Evolutionary conservation across 2,888 invertebrate species (phyloP), one percentile per base, ranked within the genome.

Genomic region (Liopterus haemorrhoidalis): DNA sequence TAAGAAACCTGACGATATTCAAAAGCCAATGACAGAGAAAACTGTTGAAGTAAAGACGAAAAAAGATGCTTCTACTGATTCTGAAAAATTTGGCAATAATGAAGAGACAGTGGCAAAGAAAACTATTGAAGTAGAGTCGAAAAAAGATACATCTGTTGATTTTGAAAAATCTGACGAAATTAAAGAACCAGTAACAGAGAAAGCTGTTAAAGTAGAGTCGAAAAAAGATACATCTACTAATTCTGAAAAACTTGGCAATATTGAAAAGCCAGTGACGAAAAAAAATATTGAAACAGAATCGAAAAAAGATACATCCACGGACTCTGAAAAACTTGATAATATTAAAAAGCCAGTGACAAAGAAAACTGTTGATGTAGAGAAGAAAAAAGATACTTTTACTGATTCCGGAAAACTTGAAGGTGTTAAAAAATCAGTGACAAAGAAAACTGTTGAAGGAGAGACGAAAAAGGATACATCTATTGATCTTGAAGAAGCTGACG

Each of bases 281-380:
- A 11, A 3, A 2, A 15, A 28, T 14, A 3, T 2, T 2, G 15
- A 5, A 8, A 28, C 6, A 28, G 15, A 14, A n/a, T 14, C 12
- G 11, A 28, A 9, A 14, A 28, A 28, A 28, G n/a, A 12, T 15
- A n/a, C 14, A 15, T 4, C 28, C 28, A 28, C 16, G 6, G 15
- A 37, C 12, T 22, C 15, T 24, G 37, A 20, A 22, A 4, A 37
- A 14, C 22, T 37, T 5, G 20, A 11, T 37, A 24, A 24, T 24
- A 20, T 24, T 5, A 37, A 22, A 37, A 16, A 21, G 25, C 5
- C 12, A 22, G 15, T 22, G 15, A 11, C 9, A 12, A 21, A 14
- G 24, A 12, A 2, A 4, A 37, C 11, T 14, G 24, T 11, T 11
- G 21, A n/a, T 20, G 15, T 11, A 6, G 24, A 11, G 22, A 19